phyloP scores from a whole-genome alignment of 35 echinoderm and acorn worm genomes.

The Hemicentrotus pulcherrimus region DNA sequence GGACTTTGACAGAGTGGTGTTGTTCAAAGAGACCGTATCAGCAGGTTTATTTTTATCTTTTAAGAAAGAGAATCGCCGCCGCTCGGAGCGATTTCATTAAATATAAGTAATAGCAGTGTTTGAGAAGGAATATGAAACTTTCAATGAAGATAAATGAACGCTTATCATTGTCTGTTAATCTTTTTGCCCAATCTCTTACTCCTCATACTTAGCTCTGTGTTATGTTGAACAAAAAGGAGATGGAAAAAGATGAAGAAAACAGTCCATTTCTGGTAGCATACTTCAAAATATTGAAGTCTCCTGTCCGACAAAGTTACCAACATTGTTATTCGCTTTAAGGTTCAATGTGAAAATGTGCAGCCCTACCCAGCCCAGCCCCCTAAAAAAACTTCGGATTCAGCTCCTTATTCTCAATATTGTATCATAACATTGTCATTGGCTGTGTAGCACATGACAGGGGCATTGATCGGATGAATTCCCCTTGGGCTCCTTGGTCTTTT shows the following conservation, averaged over 20 bases:
- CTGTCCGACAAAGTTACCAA: not conserved
- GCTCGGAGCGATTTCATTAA: not conserved
- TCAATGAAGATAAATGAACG: not conserved
- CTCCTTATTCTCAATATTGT: too few species aligned
- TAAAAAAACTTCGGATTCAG: too few species aligned
- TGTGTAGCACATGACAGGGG: too few species aligned
- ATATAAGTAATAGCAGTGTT: not conserved
- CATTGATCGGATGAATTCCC: too few species aligned
- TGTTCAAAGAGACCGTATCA: not conserved
- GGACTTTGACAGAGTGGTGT: not conserved
- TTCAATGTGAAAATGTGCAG: not conserved
- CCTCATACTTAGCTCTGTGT: not conserved
- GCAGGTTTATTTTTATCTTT: not conserved
- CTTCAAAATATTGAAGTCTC: not conserved
- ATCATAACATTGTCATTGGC: too few species aligned
- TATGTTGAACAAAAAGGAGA: not conserved
- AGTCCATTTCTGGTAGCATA: not conserved
- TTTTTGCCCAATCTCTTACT: not conserved
- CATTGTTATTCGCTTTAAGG: not conserved
- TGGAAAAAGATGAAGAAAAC: not conserved
- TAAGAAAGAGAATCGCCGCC: not conserved
- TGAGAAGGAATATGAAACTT: not conserved
- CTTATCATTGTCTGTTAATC: not conserved
- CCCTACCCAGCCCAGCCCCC: too few species aligned
- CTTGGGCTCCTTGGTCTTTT: too few species aligned